Base-by-base conservation (phyloP, 1,140 invertebrate species). In the Scaptomyza hsui region DNA sequence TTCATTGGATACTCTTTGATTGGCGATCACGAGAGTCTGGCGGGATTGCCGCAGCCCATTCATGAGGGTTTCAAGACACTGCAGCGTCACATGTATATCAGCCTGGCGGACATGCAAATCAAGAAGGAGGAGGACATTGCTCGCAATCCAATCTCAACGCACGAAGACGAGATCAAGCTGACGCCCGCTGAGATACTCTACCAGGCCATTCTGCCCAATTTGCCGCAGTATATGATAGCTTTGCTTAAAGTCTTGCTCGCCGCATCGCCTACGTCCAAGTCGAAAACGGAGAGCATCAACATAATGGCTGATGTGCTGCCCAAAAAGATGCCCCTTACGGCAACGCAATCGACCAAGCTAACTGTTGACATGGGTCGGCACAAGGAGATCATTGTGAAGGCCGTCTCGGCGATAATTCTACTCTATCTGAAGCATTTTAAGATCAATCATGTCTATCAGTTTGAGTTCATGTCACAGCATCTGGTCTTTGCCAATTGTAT, bases 401-500 rank as follows among this genome's bases (percentile, higher is more conserved):
- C 98, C 9, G 97, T 99, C 0, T 99, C 98, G 37, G 98, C 96
- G 3, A 97, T 99, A 64, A 93, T 99, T 42, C 92, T 99, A 48
- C 92, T 99, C 7, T 93, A 99, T 35, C 92, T 99, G 44, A 99
- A 99, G 92, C 98, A 99, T 92, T 98, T 99, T 75, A 99, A 99
- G 93, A 93, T 99, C n/a, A 99, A 99, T 93, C 99, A 99, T 92
- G 94, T 99, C 10, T 99, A 99, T 92, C 97, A 99, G 92, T 99
- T 99, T 93, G 99, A 99, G 92, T 99, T 99, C 90, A 98, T 99
- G 95, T 98, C 97, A 2, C 98, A 99, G 92, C 98, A 99, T 93
- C 93, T 99, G 52, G 98, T 99, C 10, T 99, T 99, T 94, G 98
- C 99, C 59, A 99, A 99, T 92, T 99, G 99, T 91, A 99, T 99